Percentiles rank a stretch among this genome's conserved stretches.
These are phyloP conservation scores for Seriola dumerili DNA, from an alignment of 2,113 vertebrate species.

Conservation along the genomic window DNA sequence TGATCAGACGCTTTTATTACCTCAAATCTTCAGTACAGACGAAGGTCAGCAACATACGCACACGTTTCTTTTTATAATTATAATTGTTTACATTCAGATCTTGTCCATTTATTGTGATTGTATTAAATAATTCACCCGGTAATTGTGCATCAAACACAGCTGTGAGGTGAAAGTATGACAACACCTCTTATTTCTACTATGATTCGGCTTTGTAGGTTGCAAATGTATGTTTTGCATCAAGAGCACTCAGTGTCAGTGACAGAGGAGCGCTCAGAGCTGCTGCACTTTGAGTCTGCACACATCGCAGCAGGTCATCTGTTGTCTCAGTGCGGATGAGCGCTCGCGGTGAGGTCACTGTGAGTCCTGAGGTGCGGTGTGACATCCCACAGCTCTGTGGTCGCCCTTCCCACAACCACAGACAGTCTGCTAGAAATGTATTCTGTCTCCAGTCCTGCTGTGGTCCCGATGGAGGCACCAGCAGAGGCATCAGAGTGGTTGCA, in stretches of 20 bases:
- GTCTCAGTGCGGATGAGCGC: constrained; percentile 52
- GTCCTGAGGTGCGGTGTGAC: constrained; percentile 62
- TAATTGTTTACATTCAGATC: neutral
- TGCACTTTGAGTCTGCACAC: constrained; percentile 19
- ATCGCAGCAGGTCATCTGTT: constrained; percentile 41
- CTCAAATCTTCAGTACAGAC: neutral
- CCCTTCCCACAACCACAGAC: constrained; percentile 64
- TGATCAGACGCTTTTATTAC: neutral
- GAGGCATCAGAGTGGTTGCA: constrained; percentile 64
- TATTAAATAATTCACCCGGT: constrained; percentile 34
- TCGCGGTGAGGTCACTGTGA: constrained; percentile 64
- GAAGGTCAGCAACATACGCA: neutral
- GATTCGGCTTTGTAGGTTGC: constrained; percentile 27
- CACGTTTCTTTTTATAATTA: neutral
- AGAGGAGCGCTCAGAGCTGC: constrained; percentile 37
- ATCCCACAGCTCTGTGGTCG: constrained; percentile 65
- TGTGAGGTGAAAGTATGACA: constrained; percentile 23
- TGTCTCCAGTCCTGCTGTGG: constrained; percentile 58
- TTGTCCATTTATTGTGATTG: neutral
- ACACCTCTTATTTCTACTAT: constrained; percentile 12
- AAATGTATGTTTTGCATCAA: constrained; percentile 46
- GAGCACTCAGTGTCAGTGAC: constrained; percentile 40
- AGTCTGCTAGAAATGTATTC: constrained; percentile 61
- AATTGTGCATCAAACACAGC: neutral
- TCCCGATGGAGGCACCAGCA: constrained; percentile 61